These are phyloP conservation scores for Pimephales promelas DNA, from an alignment of 2,113 vertebrate species.

Conservation along the genomic window DNA sequence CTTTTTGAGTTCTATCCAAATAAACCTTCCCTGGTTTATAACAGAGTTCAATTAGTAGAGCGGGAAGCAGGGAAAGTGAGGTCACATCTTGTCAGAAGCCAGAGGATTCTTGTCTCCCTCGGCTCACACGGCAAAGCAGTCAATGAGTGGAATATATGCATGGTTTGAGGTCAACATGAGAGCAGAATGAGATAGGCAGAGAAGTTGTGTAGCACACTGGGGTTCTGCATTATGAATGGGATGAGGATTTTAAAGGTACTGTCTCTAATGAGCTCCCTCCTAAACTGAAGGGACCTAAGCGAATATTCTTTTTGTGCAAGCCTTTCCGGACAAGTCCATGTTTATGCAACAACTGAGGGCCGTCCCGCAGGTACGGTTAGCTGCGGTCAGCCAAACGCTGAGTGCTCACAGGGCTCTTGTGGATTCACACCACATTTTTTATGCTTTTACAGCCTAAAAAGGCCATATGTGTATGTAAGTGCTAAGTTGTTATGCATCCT, in stretches of 20 bases:
- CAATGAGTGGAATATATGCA: constrained; percentile 59
- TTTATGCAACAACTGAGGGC: constrained; percentile 37
- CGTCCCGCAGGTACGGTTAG: constrained; percentile 22
- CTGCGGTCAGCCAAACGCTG: constrained; percentile 32
- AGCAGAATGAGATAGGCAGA: constrained; percentile 27
- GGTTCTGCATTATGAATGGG: constrained; percentile 57
- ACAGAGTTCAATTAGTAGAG: constrained; percentile 44
- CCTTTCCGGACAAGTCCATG: constrained; percentile 11
- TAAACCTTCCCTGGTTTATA: constrained; percentile 24
- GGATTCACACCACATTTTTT: constrained; percentile 4
- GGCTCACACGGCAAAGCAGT: constrained; percentile 38
- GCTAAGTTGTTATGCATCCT: constrained; percentile 16
- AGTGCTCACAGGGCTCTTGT: neutral
- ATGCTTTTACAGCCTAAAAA: constrained; percentile 31
- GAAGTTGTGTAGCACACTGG: constrained; percentile 47
- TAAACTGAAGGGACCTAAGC: constrained; percentile 37
- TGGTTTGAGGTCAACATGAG: constrained; percentile 51
- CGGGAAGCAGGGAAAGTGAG: constrained; percentile 43
- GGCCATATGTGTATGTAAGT: neutral
- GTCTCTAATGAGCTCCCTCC: constrained; percentile 52
- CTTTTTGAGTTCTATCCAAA: constrained; percentile 26
- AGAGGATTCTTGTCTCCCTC: constrained; percentile 37
- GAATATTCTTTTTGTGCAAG: constrained; percentile 10
- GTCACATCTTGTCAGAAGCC: constrained; percentile 45
- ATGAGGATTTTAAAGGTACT: constrained; percentile 50